phyloP scores from a whole-genome alignment of 2,888 invertebrate species.

The Empis livida region DNA sequence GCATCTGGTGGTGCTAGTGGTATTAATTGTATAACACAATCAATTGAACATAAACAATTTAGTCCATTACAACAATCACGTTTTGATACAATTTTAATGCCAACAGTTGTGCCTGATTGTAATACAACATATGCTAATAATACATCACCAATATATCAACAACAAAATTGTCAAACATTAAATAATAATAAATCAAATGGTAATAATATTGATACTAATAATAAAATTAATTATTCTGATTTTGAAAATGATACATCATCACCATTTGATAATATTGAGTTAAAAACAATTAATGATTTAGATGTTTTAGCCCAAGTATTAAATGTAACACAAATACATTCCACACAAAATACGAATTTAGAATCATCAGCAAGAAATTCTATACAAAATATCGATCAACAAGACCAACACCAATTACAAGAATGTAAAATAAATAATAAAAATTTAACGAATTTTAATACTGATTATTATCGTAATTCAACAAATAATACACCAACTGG shows the following conservation, averaged over 20 bases:
- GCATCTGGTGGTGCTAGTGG: not conserved
- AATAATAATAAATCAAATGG: not conserved
- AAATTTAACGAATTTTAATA: slow-evolving; percentile 3
- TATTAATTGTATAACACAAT: slow-evolving; percentile 1
- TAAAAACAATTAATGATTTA: slow-evolving; percentile 86
- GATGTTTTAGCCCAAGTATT: slow-evolving; percentile 76
- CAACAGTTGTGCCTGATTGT: slow-evolving; percentile 24
- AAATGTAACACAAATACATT: slow-evolving; percentile 22
- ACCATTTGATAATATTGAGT: slow-evolving; percentile 85
- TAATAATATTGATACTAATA: slow-evolving; percentile 9
- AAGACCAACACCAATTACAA: not conserved
- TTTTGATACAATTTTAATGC: slow-evolving; percentile 33
- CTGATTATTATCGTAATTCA: slow-evolving; percentile 1
- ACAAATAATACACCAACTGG: not conserved
- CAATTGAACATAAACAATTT: slow-evolving; percentile 1
- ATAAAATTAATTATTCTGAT: slow-evolving; percentile 48
- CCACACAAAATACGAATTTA: no score
- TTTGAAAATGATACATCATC: slow-evolving; percentile 87
- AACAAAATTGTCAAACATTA: not conserved
- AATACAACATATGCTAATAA: not conserved
- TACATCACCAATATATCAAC: not conserved
- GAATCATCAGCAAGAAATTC: no score
- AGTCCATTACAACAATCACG: slow-evolving; percentile 17
- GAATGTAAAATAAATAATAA: slow-evolving; percentile 3
- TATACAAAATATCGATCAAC: not conserved